Evolutionary conservation across 2,113 vertebrate species (phyloP).

Genomic region (Sporophila hypoxantha): DNA sequence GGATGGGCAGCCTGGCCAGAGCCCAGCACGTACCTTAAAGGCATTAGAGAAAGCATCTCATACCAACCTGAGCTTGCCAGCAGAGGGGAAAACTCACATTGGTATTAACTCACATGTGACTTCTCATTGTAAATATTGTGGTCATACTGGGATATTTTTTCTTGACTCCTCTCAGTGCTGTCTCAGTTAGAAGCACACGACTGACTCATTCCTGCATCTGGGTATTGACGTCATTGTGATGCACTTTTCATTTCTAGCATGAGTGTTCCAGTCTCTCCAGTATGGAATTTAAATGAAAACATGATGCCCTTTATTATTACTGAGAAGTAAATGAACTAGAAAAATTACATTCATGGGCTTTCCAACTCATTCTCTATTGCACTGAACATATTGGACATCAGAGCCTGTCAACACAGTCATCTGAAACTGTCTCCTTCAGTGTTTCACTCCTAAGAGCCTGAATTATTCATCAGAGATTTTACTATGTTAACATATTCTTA

Average conservation of each 20-base stretch:
- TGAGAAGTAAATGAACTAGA: slow-evolving; percentile 34
- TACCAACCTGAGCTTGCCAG: neutral
- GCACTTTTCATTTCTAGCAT: slow-evolving; percentile 21
- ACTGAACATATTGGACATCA: slow-evolving; percentile 42
- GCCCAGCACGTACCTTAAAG: neutral
- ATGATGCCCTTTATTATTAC: slow-evolving; percentile 2
- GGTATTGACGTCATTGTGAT: slow-evolving; percentile 24
- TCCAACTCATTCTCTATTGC: slow-evolving; percentile 29
- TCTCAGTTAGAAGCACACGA: neutral
- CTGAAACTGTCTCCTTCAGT: slow-evolving; percentile 29
- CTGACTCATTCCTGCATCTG: slow-evolving; percentile 41
- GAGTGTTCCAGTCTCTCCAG: slow-evolving; percentile 3
- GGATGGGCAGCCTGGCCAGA: neutral
- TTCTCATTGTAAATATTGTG: neutral
- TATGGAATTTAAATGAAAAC: slow-evolving; percentile 2
- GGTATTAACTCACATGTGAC: neutral
- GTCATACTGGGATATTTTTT: neutral
- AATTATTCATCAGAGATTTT: slow-evolving; percentile 46
- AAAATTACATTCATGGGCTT: neutral
- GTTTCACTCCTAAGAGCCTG: slow-evolving; percentile 10
- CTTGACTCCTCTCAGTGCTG: neutral
- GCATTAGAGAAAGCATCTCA: neutral
- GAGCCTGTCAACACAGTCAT: slow-evolving; percentile 45
- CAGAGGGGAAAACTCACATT: neutral
- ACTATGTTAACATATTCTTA: slow-evolving; percentile 41